phyloP scores from a whole-genome alignment of 2,113 vertebrate species.

The Spea multiplicata region DNA sequence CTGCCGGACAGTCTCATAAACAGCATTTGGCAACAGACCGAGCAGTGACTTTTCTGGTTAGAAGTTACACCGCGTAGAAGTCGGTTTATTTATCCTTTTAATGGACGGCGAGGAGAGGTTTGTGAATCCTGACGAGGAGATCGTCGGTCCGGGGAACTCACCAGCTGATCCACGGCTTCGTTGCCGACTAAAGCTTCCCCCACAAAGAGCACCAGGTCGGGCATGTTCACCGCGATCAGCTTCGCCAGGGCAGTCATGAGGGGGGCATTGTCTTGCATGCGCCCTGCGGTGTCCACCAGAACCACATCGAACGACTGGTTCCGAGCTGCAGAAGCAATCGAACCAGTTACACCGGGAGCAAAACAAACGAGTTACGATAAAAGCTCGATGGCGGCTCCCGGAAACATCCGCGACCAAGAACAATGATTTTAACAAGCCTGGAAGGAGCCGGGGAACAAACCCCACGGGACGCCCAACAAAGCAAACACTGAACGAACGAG shows the following conservation, averaged over 20 bases:
- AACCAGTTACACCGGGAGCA: background rate
- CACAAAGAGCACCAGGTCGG: constrained; percentile 93
- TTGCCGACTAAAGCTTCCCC: constrained; percentile 96
- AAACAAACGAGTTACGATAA: too few relatives aligned
- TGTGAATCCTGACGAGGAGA: background rate
- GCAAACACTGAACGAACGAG: background rate
- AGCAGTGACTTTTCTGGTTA: too few relatives aligned
- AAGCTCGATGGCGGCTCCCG: too few relatives aligned
- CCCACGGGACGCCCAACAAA: background rate
- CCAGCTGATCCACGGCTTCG: constrained; percentile 96
- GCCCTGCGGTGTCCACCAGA: constrained; percentile 95
- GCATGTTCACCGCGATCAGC: constrained; percentile 92
- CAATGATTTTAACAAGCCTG: too few relatives aligned
- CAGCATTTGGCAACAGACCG: too few relatives aligned
- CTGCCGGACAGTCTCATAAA: too few relatives aligned
- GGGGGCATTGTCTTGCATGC: constrained; percentile 97
- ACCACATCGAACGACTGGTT: constrained; percentile 95
- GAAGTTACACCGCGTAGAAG: background rate
- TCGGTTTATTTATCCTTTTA: background rate
- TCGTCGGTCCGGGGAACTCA: constrained; percentile 58
- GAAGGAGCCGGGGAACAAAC: background rate
- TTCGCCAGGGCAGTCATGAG: constrained; percentile 95
- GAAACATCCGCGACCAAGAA: too few relatives aligned
- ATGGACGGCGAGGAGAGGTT: background rate
- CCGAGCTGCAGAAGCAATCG: constrained; percentile 69